Base-by-base conservation (phyloP, 1,140 invertebrate species). In the Apocrypta bakeri region DNA sequence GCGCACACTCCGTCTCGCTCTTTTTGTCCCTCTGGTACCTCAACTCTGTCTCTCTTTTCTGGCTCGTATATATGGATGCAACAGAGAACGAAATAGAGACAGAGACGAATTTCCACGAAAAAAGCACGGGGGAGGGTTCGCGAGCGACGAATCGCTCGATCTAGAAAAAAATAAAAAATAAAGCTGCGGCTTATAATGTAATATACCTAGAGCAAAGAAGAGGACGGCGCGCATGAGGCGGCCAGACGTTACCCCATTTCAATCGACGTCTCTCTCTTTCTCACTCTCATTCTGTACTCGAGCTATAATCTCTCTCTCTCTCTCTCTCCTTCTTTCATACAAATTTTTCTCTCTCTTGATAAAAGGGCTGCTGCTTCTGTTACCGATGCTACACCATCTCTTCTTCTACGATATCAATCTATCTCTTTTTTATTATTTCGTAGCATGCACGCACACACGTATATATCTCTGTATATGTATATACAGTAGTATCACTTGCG, bases 371-470 rank as follows among this genome's bases (percentile, higher is more conserved):
- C 64, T 66, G 27, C 25, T 56, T 21, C 48, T 56, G 48, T 56
- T n/a, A 56, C 48, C 27, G 64, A 24, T 66, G 64, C 25, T 29
- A 29, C 48, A 56, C 48, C 48, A 56, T 56, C 17, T 56, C 48
- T 21, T n/a, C 48, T 56, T 56, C 48, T 56, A 17, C 21, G 48
- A 12, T 17, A 11, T 68, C 31, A 68, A 25, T 68, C 73, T 76
- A 56, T 76, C 61, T 76, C 76, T 79, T 40, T 79, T 40, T 72
- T 56, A 56, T 56, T 72, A 33, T 72, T 79, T 61, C 66, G 66
- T 64, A 79, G 40, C 66, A 56, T 66, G 66, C 37, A 79, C 64
- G 37, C 40, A 79, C 66, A 56, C 40, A 79, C 21, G 48, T 56
- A 56, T 56, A 56, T 56, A n/a, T 37, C 33, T 37, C 33, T 37